A percentile compares a stretch with the other conserved stretches of the same genome.
These are phyloP conservation scores for Microchirus variegatus DNA, from an alignment of 2,797 vertebrate species.

Conservation along the genomic window DNA sequence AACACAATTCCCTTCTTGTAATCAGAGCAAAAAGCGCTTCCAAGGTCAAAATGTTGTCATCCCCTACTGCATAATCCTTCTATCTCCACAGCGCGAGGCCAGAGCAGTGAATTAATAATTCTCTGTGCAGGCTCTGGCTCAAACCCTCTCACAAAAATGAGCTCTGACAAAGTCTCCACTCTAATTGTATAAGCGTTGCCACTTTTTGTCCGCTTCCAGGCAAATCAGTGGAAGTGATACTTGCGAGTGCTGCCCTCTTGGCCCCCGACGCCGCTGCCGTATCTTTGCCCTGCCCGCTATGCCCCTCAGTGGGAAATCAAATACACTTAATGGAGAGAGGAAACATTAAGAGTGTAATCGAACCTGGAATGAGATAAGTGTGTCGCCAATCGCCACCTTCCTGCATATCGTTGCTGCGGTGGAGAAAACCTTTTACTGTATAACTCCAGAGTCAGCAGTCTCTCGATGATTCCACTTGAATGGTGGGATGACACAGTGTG, in stretches of 20 bases:
- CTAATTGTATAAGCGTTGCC: constrained; percentile 76
- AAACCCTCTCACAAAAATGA: constrained; percentile 77
- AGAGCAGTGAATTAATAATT: constrained; percentile 69
- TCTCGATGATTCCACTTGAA: constrained; percentile 46
- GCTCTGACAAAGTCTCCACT: constrained; percentile 72
- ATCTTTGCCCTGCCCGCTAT: constrained; percentile 52
- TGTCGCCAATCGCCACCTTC: constrained; percentile 68
- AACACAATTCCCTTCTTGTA: constrained; percentile 44
- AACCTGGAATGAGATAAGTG: constrained; percentile 74
- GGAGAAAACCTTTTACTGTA: constrained; percentile 58
- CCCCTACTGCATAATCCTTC: constrained; percentile 57
- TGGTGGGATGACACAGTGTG: constrained; percentile 38
- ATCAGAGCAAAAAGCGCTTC: constrained; percentile 43
- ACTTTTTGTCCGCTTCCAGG: constrained; percentile 60
- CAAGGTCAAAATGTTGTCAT: constrained; percentile 57
- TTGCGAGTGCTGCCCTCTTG: constrained; percentile 69
- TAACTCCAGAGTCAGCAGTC: constrained; percentile 55
- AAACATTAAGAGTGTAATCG: constrained; percentile 73
- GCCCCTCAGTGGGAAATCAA: constrained; percentile 75
- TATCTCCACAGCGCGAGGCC: constrained; percentile 50
- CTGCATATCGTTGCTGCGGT: constrained; percentile 40
- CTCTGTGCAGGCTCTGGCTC: constrained; percentile 62
- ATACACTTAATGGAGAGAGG: constrained; percentile 80
- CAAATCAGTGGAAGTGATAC: constrained; percentile 69
- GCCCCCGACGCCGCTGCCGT: constrained; percentile 55